phyloP scores from a whole-genome alignment of 2,888 invertebrate genomes.

The Agonopterix alstromeriana region DNA sequence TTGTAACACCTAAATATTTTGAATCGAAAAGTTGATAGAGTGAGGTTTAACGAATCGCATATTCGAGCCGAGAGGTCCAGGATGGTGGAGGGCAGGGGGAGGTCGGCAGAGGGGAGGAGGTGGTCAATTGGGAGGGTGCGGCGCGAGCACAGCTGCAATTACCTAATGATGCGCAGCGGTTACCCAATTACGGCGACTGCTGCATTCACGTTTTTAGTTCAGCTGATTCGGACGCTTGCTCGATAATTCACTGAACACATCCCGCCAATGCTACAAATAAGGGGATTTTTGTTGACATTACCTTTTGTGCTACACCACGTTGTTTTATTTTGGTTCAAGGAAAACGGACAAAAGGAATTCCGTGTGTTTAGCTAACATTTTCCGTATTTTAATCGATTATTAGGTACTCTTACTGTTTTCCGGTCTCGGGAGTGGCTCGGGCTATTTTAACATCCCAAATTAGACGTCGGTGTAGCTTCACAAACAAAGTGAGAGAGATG shows the following conservation, averaged over 20 bases:
- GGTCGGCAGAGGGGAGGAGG: slow-evolving; percentile 1
- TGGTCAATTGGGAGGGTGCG: slow-evolving; percentile 4
- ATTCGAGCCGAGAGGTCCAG: background rate
- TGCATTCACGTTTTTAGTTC: slow-evolving; percentile 60
- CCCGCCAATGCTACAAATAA: background rate
- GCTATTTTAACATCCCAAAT: slow-evolving; percentile 41
- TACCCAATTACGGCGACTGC: slow-evolving; percentile 60
- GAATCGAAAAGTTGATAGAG: background rate
- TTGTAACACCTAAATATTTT: background rate
- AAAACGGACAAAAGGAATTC: no score
- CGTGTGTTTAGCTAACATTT: no score
- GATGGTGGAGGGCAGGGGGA: background rate
- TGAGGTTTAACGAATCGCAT: background rate
- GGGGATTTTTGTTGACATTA: background rate
- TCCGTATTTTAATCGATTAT: no score
- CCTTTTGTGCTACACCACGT: background rate
- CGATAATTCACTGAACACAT: slow-evolving; percentile 32
- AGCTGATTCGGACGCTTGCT: slow-evolving; percentile 35
- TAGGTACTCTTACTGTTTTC: background rate
- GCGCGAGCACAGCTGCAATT: slow-evolving; percentile 52
- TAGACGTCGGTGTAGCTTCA: slow-evolving; percentile 47
- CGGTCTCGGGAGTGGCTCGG: background rate
- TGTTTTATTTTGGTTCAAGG: no score
- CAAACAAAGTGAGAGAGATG: slow-evolving; percentile 69
- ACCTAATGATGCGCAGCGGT: slow-evolving; percentile 67